A percentile compares a stretch with the other conserved stretches of the same genome.
Evolutionary conservation across 2,888 invertebrate species (phyloP).

Genomic region (Agelastica alni): DNA sequence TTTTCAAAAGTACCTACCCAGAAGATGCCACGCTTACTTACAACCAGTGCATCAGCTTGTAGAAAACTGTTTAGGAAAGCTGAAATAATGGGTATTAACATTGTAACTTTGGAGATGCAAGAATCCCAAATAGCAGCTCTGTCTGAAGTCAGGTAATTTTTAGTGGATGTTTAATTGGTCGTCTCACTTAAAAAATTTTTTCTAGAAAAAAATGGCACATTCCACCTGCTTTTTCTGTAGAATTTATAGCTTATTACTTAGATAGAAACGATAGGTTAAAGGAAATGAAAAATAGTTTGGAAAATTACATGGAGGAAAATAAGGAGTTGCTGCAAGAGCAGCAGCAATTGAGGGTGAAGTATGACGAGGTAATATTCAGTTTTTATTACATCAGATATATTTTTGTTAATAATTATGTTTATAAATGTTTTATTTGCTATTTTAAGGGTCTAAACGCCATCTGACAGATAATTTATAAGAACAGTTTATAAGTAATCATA

Average conservation of each 20-base stretch:
- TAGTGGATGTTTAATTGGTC: neutral
- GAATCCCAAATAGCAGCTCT: conserved; percentile 81
- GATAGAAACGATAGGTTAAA: conserved; percentile 84
- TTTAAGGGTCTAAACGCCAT: no score
- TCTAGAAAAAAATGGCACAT: conserved; percentile 89
- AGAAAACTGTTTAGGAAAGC: conserved; percentile 82
- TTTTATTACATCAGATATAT: neutral
- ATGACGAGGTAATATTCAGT: conserved; percentile 67
- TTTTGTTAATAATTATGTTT: neutral
- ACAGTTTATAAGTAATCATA: no score
- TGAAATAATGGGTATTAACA: conserved; percentile 88
- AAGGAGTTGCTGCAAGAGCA: conserved; percentile 77
- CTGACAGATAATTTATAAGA: no score
- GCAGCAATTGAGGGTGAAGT: conserved; percentile 71
- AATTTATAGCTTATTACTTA: conserved; percentile 92
- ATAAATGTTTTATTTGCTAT: conserved; percentile 25
- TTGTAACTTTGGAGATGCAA: conserved; percentile 77
- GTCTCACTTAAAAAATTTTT: neutral
- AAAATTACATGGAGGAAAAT: conserved; percentile 76
- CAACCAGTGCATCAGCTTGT: conserved; percentile 89
- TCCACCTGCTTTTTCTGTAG: conserved; percentile 90
- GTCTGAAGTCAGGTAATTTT: conserved; percentile 66
- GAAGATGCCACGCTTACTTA: conserved; percentile 89
- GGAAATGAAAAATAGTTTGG: conserved; percentile 76
- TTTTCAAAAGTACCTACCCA: conserved; percentile 96